Evolutionary conservation across 2,888 invertebrate genomes (phyloP), one percentile per base, ranked within the genome.

Genomic region (Nemotelus nigrinus): DNA sequence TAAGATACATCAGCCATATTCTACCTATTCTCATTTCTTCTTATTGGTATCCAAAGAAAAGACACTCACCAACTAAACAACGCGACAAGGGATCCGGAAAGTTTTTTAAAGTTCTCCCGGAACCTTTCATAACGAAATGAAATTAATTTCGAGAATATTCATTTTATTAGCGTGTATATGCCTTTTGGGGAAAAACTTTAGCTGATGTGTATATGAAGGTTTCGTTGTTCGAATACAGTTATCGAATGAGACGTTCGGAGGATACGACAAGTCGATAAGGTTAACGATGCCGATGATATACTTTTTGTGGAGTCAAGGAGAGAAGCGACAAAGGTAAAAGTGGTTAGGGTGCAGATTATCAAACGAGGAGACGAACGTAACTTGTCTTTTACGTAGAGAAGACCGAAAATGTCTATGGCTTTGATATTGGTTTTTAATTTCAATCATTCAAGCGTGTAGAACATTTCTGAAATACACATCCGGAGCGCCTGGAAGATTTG

Each of bases 341-440:
- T 25, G 25, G 25, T 25, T 25, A 25, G 25, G 25, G 25, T 25
- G 25, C 25, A 25, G 25, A 25, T 25, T 25, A 25, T 25, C 25
- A 25, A 25, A 25, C 25, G 25, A 25, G 25, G 25, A 25, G 25
- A 25, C 25, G 25, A 25, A 25, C 25, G 25, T 25, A 25, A 25
- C 25, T 25, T 25, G 25, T 25, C 25, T 25, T 25, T 25, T 48
- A n/a, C 7, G 25, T 4, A 50, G 2, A 5, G 55, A 71, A 63
- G 76, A 47, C 39, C 39, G 47, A 60, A 60, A 74, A 77, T 79
- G 63, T 79, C 63, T 79, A 79, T 70, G 79, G 79, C 79, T 79
- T 79, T 79, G 77, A 79, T 79, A 79, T 79, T 79, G 79, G 77
- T 77, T 79, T 79, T 79, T 68, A 79, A 77, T 79, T 79, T 79